Evolutionary conservation across 1,140 invertebrate genomes (phyloP), one percentile per base, ranked within the genome.

Genomic region (Hylaeus anthracinus): DNA sequence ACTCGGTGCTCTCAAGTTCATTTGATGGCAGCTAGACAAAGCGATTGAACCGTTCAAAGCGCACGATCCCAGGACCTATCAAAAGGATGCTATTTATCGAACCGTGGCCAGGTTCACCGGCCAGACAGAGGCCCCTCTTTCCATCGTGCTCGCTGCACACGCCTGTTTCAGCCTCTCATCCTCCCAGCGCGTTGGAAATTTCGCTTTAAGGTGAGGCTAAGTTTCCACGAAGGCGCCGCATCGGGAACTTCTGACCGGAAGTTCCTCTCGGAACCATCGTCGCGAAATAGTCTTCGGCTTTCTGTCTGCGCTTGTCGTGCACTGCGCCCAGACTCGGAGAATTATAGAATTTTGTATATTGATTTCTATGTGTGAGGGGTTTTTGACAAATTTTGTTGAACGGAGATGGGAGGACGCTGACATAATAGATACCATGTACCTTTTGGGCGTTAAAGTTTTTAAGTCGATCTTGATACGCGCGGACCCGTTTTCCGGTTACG

Each of bases 21-120:
- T 74, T 80, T 74, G 72, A 53, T 53, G 8, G 45, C 39, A 26
- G 64, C 37, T 58, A 53, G 72, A 56, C 71, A 80, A 80, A 75
- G 78, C 55, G 45, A 53, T 43, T 43, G 55, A 51, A 53, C 43
- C 51, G 78, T 67, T 80, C 72, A 80, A 80, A 80, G 78, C 63
- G 41, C 4, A 8, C 51, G 56, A 72, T 55, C 70, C n/a, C 48
- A 26, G 77, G 45, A 15, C 78, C 51, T 67, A 67, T 66, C 71
- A 67, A 74, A 74, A 80, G 78, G 78, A 80, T 41, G 66, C 71
- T 79, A 83, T 86, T 86, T 86, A 86, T 79, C 72, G 74, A 65
- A 76, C 72, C 75, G 56, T 81, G 67, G 56, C 53, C 72, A 61
- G 51, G 45, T 84, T 80, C 43, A 37, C 48, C 73, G 67, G 26